A percentile compares a stretch with the other conserved stretches of the same genome.
phyloP scores from a whole-genome alignment of 2,113 vertebrate species.

The Perca schrenkii region DNA sequence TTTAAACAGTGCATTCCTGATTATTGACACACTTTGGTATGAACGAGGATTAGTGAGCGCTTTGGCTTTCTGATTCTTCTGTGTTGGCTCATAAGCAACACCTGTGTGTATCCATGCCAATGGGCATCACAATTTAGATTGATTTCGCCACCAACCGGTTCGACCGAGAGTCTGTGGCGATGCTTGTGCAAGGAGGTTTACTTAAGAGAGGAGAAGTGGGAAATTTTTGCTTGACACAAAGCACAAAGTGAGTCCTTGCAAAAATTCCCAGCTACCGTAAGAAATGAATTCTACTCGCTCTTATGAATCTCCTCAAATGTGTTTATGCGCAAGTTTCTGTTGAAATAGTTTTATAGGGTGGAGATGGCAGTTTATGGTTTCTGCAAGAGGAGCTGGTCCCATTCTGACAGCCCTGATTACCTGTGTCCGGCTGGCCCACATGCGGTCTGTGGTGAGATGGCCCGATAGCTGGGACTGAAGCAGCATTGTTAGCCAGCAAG shows the following conservation, averaged over 20 bases:
- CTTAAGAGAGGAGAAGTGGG: constrained; percentile 1
- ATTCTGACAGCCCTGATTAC: constrained; percentile 65
- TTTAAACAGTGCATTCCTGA: constrained; percentile 78
- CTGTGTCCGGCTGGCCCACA: constrained; percentile 61
- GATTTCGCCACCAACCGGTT: constrained; percentile 87
- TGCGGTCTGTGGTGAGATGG: constrained; percentile 66
- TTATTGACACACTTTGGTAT: constrained; percentile 79
- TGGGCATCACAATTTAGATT: constrained; percentile 81
- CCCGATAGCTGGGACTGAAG: constrained; percentile 67
- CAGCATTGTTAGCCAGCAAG: constrained; percentile 55
- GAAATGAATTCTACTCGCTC: not conserved
- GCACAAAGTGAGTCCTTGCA: not conserved
- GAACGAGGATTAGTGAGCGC: constrained; percentile 71
- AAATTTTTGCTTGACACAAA: constrained; percentile 42
- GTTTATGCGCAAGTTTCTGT: not conserved
- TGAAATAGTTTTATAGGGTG: constrained; percentile 10
- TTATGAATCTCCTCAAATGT: not conserved
- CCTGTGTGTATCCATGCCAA: constrained; percentile 83
- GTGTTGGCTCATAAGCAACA: constrained; percentile 72
- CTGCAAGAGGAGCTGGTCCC: constrained; percentile 47
- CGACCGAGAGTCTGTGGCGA: constrained; percentile 82
- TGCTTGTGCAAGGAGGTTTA: constrained; percentile 66
- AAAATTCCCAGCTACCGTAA: not conserved
- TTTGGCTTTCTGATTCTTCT: constrained; percentile 75
- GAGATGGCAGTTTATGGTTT: constrained; percentile 38